phyloP scores from a whole-genome alignment of 2,797 vertebrate genomes.

The Lindbergichthys nudifrons region DNA sequence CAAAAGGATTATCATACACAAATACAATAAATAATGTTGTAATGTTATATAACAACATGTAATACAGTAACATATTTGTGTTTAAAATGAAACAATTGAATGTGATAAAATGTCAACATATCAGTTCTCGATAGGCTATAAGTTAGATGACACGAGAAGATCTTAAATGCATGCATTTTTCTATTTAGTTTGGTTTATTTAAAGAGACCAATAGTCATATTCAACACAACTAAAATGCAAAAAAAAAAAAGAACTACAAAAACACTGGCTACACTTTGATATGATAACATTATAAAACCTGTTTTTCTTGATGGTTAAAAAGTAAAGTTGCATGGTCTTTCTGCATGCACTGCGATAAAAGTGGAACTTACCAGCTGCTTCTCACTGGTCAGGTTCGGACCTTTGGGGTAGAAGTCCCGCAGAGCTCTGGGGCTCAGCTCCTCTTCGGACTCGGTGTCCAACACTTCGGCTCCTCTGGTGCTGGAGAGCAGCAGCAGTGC shows the following conservation, averaged over 20 bases:
- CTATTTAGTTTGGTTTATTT: not conserved
- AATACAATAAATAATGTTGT: not conserved
- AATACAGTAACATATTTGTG: not conserved
- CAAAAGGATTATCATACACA: not conserved
- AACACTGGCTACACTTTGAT: not conserved
- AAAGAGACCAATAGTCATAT: not conserved
- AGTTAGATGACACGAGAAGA: not conserved
- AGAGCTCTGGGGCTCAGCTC: constrained; percentile 84
- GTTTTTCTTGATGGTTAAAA: not conserved
- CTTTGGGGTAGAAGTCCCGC: constrained; percentile 87
- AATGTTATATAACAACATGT: not conserved
- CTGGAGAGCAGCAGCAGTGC: constrained; percentile 75
- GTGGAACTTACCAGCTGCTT: constrained; percentile 84
- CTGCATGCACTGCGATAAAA: not conserved
- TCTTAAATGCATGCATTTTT: constrained; percentile 3
- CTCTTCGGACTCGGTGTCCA: constrained; percentile 75
- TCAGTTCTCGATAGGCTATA: not conserved
- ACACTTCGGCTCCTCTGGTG: constrained; percentile 57
- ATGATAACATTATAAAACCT: not conserved
- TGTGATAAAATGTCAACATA: not conserved
- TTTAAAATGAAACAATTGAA: not conserved
- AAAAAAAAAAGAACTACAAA: not conserved
- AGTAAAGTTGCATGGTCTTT: too few species aligned
- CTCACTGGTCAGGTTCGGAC: constrained; percentile 85
- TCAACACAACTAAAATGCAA: not conserved